Conservation (phyloP, 2,113 vertebrate species). For the Miniopterus natalensis region DNA sequence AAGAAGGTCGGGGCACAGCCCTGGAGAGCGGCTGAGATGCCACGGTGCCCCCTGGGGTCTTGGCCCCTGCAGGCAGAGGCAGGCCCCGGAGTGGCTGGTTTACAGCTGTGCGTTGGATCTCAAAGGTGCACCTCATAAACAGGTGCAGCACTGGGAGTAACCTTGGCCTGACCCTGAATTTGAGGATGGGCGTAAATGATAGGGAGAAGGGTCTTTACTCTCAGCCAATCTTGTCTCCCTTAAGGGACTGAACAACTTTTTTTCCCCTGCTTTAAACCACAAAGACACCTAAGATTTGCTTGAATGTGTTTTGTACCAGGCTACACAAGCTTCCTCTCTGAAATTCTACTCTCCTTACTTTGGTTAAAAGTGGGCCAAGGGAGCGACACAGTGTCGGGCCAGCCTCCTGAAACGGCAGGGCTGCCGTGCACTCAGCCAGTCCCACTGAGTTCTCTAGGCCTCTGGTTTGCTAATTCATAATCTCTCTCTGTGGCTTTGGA, state of each 20-base stretch:
- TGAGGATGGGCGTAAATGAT: not conserved
- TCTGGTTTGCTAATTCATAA: not conserved
- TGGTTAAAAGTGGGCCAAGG: not conserved
- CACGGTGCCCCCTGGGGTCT: not conserved
- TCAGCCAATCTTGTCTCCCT: not conserved
- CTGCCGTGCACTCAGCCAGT: not conserved
- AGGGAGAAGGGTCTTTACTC: not conserved
- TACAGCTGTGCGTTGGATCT: not conserved
- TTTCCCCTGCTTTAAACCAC: not conserved
- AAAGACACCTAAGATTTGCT: not conserved
- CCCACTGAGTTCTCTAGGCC: not conserved
- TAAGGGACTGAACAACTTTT: not conserved
- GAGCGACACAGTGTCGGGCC: not conserved
- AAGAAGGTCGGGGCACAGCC: not conserved
- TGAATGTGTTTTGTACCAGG: not conserved
- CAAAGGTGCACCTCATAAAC: not conserved
- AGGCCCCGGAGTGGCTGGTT: not conserved
- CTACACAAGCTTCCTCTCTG: not conserved
- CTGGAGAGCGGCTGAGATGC: not conserved
- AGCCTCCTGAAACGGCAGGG: not conserved
- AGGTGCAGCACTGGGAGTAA: not conserved
- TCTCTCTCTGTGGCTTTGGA: not conserved
- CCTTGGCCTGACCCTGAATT: not conserved
- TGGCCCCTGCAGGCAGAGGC: fast-evolving
- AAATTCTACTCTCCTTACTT: not conserved